Base-by-base conservation (phyloP, 2,797 vertebrate species). In the Cossypha dichroa region DNA sequence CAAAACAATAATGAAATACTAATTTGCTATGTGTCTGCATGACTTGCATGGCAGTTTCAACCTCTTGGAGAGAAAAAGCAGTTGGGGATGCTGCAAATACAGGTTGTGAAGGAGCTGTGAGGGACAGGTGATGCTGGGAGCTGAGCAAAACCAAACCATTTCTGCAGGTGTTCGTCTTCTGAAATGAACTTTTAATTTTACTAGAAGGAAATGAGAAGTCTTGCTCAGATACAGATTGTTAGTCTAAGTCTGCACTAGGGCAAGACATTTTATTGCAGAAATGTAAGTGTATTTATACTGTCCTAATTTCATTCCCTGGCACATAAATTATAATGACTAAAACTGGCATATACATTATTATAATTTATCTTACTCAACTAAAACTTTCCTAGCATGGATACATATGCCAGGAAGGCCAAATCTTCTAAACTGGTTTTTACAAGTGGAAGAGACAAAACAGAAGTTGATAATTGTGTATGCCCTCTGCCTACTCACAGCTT, bases 31-130 rank as follows among this genome's bases (percentile, higher is more conserved):
- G 33, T 16, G 7, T 22, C 54, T 54, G 36, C 33, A 34, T 3
- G 2, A 7, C 69, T 59, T 48, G 22, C 4, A 2, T 3, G 36
- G 43, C 10, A 9, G 33, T 45, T 83, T 64, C 45, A 63, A 0
- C 10, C 20, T 45, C 33, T 54, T 54, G 8, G 28, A 62, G 45
- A 45, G 63, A 58, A 82, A 85, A 62, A 6, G 3, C 8, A 6
- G 17, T 4, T 17, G 41, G 56, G 56, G 48, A 36, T 19, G 31
- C 11, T 56, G 9, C 16, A 51, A 31, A 40, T 10, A 8, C 19
- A 18, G 28, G 4, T 12, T 40, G 58, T 7, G 28, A 36, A 64
- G 46, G 20, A 68, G 1, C n/a, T n/a, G 29, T 23, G 63, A 31
- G 58, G 54, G 40, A 79, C 20, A 54, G 29, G 13, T 48, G 31